These are phyloP conservation scores for Lepidurus arcticus DNA, from an alignment of 1,140 invertebrate species.

Conservation along the genomic window DNA sequence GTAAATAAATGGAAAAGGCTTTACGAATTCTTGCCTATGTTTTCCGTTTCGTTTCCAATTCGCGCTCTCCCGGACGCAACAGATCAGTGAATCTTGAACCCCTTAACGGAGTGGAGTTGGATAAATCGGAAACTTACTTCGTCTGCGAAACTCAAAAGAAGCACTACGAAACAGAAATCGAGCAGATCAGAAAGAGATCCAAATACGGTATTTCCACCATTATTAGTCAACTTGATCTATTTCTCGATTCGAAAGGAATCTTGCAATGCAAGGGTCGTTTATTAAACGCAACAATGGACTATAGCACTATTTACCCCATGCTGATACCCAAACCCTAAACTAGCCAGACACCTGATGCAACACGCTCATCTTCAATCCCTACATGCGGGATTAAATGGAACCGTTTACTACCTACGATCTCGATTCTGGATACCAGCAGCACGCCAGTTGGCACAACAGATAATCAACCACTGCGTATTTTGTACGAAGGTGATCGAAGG, in stretches of 20 bases:
- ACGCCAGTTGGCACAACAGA: neutral
- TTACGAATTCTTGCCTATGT: too few relatives aligned
- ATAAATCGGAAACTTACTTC: neutral
- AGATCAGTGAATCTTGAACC: neutral
- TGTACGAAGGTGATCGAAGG: too few relatives aligned
- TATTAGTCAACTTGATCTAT: slow-evolving; percentile 24
- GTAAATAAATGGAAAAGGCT: neutral
- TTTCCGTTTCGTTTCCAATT: neutral
- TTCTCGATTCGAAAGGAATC: slow-evolving; percentile 22
- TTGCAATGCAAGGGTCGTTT: neutral
- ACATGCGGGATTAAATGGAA: neutral
- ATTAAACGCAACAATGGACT: too few relatives aligned
- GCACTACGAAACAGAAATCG: neutral
- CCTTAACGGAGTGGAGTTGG: neutral
- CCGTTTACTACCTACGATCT: neutral
- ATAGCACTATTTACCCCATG: too few relatives aligned
- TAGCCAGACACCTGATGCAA: neutral
- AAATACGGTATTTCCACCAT: neutral
- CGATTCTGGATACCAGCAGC: slow-evolving; percentile 2
- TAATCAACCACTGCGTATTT: neutral
- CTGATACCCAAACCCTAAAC: neutral
- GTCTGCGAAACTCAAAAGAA: slow-evolving; percentile 1
- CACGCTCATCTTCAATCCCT: neutral
- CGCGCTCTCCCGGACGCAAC: neutral
- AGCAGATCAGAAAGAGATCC: too few relatives aligned